Evolutionary conservation across 2,888 invertebrate genomes (phyloP).

Genomic region (Troides oblongomaculatus): DNA sequence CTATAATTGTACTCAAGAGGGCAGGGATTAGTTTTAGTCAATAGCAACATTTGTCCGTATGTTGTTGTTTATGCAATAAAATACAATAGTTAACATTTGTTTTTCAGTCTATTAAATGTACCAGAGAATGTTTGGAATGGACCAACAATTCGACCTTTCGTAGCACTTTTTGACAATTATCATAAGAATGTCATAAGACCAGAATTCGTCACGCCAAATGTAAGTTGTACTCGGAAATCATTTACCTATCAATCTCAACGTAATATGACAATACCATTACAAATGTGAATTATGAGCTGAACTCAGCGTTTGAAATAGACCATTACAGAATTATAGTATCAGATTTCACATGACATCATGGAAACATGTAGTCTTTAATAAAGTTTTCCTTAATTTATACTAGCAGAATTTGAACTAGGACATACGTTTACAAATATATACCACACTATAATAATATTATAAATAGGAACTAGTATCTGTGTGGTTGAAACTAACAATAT

Average conservation of each 20-base stretch:
- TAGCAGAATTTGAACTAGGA: background rate
- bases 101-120: slow-evolving; percentile 83
- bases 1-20: no score
- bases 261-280: background rate
- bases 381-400: slow-evolving; percentile 1
- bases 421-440: background rate
- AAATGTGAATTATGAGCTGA: background rate
- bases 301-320: background rate
- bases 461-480: background rate
- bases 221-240: slow-evolving; percentile 44
- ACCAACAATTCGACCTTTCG: slow-evolving; percentile 84
- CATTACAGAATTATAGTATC: slow-evolving; percentile 4
- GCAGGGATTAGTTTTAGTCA: no score
- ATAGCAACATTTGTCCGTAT: background rate
- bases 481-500: no score
- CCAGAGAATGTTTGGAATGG: slow-evolving; percentile 82
- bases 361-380: background rate
- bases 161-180: slow-evolving; percentile 88
- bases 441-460: background rate
- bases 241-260: background rate
- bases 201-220: slow-evolving; percentile 83
- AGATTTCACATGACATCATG: slow-evolving; percentile 2
- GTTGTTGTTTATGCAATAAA: background rate
- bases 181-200: slow-evolving; percentile 82
- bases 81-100: background rate